Percentiles rank a stretch among this genome's conserved stretches.
Evolutionary conservation across 2,113 vertebrate species (phyloP).

Genomic region (Silurus glanis): DNA sequence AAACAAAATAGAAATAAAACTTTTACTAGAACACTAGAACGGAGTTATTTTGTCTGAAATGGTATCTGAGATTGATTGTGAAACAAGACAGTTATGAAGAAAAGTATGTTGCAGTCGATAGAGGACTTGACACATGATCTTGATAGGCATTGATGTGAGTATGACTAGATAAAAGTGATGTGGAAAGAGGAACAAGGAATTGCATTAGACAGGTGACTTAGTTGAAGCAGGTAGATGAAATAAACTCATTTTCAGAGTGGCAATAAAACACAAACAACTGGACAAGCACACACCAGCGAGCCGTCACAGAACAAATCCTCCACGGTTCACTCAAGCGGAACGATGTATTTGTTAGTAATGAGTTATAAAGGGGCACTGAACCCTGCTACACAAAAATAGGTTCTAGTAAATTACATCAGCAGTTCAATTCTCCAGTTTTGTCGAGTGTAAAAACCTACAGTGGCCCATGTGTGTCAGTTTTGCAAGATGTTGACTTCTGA

Average conservation of each 20-base stretch:
- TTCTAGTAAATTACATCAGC: neutral
- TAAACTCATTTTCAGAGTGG: neutral
- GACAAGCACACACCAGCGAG: neutral
- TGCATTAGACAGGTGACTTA: neutral
- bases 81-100: neutral
- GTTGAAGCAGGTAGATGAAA: neutral
- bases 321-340: neutral
- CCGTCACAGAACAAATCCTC: neutral
- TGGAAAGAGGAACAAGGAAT: neutral
- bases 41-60: neutral
- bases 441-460: neutral
- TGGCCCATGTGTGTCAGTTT: neutral
- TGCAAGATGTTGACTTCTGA: neutral
- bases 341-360: neutral
- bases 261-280: neutral
- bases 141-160: neutral
- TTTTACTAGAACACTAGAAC: neutral
- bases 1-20: neutral
- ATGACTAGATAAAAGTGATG: neutral
- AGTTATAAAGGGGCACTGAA: neutral
- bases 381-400: neutral
- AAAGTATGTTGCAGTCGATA: neutral
- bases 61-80: neutral
- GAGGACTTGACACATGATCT: neutral
- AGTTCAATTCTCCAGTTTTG: neutral